A percentile compares a stretch with the other conserved stretches of the same genome.
Evolutionary conservation across 2,888 invertebrate genomes (phyloP).

Genomic region (Noctua comes): DNA sequence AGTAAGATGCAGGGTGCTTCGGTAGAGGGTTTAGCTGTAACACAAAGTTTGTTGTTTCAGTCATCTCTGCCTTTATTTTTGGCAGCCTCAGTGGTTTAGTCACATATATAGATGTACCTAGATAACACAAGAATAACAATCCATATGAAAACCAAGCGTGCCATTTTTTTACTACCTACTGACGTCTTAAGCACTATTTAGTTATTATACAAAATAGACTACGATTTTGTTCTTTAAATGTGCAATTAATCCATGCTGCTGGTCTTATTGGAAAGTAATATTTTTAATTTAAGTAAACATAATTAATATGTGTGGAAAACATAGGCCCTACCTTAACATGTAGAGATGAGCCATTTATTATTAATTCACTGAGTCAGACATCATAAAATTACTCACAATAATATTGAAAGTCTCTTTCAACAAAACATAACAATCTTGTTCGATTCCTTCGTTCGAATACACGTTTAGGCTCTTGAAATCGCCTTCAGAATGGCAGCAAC

Average conservation of each 20-base stretch:
- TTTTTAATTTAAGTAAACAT: not conserved
- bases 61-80: not conserved
- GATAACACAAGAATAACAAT: too few species aligned
- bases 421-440: conserved; percentile 74
- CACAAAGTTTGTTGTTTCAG: not conserved
- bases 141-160: too few species aligned
- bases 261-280: not conserved
- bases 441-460: conserved; percentile 67
- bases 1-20: conserved; percentile 16
- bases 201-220: too few species aligned
- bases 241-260: not conserved
- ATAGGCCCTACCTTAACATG: not conserved
- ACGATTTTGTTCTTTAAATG: not conserved
- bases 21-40: conserved; percentile 56
- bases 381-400: conserved; percentile 68
- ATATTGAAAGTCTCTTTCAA: conserved; percentile 77
- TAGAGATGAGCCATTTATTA: too few species aligned
- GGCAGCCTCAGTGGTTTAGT: not conserved
- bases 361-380: not conserved
- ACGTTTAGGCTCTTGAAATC: conserved; percentile 70
- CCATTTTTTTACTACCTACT: too few species aligned
- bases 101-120: too few species aligned
- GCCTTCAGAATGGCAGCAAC: conserved; percentile 80
- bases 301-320: not conserved
- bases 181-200: too few species aligned